These are phyloP conservation scores for fruit fly (Drosophila melanogaster) DNA, from an alignment of 1,140 invertebrate species.

Conservation along the genomic window Release_6_plus_ISO1_MT NC_004354.4:9209001-9209500, in stretches of 20 bases:
- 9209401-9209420: too few species aligned
- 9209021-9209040: neutral
- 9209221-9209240: neutral
- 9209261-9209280: too few species aligned
- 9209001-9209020: conserved; percentile 9
- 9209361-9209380: too few species aligned
- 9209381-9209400: too few species aligned
- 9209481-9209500: conserved; percentile 88
- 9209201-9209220: neutral
- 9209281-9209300: too few species aligned
- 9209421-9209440: conserved; percentile 86
- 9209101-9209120: conserved; percentile 48
- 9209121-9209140: conserved; percentile 73
- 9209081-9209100: conserved; percentile 24
- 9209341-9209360: too few species aligned
- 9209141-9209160: conserved; percentile 45
- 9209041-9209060: neutral
- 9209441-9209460: conserved; percentile 89
- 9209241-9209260: too few species aligned
- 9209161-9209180: neutral
- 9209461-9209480: conserved; percentile 91
- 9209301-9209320: too few species aligned
- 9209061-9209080: conserved; percentile 7
- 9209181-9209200: neutral
- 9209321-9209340: too few species aligned